A percentile compares a stretch with the other conserved stretches of the same genome.
These are phyloP conservation scores for Drosophila demipolita DNA, from an alignment of 2,888 invertebrate species.

Conservation along the genomic window DNA sequence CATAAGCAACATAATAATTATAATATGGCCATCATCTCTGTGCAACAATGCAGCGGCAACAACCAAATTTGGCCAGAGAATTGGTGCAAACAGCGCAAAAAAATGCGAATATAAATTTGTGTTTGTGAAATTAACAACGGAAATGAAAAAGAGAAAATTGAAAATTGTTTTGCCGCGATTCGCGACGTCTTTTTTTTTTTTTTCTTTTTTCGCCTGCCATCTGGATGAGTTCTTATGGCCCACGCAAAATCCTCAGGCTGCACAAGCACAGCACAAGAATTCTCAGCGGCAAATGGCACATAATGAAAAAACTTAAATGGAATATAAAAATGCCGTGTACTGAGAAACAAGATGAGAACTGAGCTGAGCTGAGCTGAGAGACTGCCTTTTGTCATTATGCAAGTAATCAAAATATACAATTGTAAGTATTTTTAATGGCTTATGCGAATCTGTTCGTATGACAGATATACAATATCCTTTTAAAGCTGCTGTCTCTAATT, in stretches of 20 bases:
- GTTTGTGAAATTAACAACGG: constrained; percentile 80
- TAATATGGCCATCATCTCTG: constrained; percentile 29
- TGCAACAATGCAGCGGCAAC: constrained; percentile 9
- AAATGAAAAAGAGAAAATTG: constrained; percentile 77
- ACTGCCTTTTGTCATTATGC: constrained; percentile 20
- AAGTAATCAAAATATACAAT: constrained; percentile 5
- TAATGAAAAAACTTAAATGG: constrained; percentile 79
- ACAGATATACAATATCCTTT: constrained; percentile 28
- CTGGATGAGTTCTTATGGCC: constrained; percentile 33
- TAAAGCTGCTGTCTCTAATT: constrained; percentile 50
- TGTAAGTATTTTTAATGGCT: constrained; percentile 1
- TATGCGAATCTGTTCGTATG: constrained; percentile 10
- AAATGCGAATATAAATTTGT: constrained; percentile 72
- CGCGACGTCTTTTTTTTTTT: background rate
- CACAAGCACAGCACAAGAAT: constrained; percentile 10
- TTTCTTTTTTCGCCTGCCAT: background rate
- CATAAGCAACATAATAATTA: constrained; percentile 58
- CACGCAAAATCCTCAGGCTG: constrained; percentile 55
- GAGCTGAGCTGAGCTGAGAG: background rate
- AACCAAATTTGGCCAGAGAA: constrained; percentile 19
- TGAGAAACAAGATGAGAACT: background rate
- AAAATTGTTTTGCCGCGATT: constrained; percentile 44
- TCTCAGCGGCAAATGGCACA: constrained; percentile 33
- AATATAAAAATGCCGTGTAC: constrained; percentile 57
- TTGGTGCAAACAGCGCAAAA: constrained; percentile 3